A percentile compares a stretch with the other conserved stretches of the same genome.
These are phyloP conservation scores for Agapornis canus DNA, from an alignment of 2,797 vertebrate genomes.

Conservation along the genomic window DNA sequence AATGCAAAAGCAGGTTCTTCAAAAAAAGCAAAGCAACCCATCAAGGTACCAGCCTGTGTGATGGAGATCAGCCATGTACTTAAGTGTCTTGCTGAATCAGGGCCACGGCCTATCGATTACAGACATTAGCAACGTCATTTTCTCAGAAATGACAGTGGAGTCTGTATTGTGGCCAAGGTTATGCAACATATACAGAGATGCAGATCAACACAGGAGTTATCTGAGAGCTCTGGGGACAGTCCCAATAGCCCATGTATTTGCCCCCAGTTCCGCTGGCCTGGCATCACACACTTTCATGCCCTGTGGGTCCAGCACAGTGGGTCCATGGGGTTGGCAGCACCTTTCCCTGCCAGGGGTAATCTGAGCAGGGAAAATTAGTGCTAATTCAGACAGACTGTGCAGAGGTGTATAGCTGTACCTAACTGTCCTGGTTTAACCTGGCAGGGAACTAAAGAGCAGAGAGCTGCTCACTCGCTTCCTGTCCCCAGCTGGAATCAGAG, in stretches of 20 bases:
- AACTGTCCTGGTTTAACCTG: background rate
- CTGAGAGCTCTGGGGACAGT: background rate
- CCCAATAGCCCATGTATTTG: background rate
- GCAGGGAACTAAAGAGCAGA: background rate
- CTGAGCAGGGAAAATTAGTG: background rate
- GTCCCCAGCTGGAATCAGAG: too few species aligned
- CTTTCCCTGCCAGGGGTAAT: background rate
- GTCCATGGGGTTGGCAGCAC: accelerated
- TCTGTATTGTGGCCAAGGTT: background rate
- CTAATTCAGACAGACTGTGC: background rate
- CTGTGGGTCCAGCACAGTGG: accelerated
- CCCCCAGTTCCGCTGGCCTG: accelerated
- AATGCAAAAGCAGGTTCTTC: background rate
- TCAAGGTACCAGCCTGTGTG: background rate
- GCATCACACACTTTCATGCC: background rate
- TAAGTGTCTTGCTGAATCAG: constrained; percentile 33
- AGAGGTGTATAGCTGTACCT: background rate
- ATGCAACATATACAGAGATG: background rate
- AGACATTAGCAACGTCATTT: background rate
- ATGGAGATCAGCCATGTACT: background rate
- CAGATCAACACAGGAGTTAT: background rate
- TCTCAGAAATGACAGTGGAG: constrained; percentile 45
- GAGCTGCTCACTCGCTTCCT: background rate
- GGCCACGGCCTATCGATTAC: constrained; percentile 21
- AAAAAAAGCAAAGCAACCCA: background rate